Evolutionary conservation across 1,140 invertebrate species (phyloP).

Genomic region (Apolygus lucorum): DNA sequence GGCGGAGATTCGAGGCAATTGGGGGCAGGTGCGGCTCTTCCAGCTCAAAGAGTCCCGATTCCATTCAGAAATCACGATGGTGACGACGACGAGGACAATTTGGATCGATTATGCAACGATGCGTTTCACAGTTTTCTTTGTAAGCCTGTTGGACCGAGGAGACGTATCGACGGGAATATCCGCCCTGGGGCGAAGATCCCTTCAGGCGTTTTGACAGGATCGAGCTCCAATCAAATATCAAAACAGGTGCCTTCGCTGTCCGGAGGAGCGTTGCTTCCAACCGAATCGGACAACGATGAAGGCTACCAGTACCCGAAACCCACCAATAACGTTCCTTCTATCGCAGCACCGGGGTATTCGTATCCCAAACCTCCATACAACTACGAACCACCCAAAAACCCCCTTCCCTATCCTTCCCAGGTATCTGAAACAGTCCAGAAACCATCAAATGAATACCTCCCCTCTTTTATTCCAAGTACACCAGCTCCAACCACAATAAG

Average conservation of each 20-base stretch:
- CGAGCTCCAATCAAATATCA: not conserved
- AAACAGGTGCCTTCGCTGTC: not conserved
- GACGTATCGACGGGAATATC: slow-evolving; percentile 21
- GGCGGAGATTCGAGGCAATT: not conserved
- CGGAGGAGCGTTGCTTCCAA: not conserved
- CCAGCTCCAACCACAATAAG: not conserved
- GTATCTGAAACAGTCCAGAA: not conserved
- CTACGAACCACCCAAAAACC: not conserved
- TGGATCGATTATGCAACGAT: slow-evolving; percentile 29
- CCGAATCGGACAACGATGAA: not conserved
- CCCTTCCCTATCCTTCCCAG: not conserved
- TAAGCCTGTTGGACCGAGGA: slow-evolving; percentile 21
- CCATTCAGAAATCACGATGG: slow-evolving; percentile 6
- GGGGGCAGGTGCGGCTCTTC: not conserved
- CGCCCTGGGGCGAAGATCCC: slow-evolving; percentile 20
- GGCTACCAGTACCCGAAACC: not conserved
- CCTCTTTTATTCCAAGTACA: not conserved
- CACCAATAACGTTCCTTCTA: not conserved
- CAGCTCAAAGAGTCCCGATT: not conserved
- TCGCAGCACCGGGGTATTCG: not conserved
- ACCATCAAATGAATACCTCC: not conserved
- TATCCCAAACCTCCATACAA: slow-evolving; percentile 2
- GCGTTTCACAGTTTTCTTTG: slow-evolving; percentile 29
- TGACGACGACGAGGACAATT: slow-evolving; percentile 23
- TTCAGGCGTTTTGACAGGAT: slow-evolving; percentile 15